phyloP scores from a whole-genome alignment of 2,113 vertebrate species.

The Myodes glareolus region DNA sequence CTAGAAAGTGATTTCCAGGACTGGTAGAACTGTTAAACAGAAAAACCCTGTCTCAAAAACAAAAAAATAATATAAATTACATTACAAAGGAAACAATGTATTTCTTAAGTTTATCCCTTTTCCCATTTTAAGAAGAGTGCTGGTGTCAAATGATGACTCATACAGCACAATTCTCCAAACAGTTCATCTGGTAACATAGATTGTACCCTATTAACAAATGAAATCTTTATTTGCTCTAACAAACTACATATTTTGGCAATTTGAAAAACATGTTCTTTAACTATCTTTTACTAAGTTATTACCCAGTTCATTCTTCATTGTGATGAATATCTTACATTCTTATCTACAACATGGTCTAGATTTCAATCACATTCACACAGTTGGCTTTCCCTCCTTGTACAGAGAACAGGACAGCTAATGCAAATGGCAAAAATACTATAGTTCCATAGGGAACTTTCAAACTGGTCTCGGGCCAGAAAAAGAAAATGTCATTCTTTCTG shows the following conservation, averaged over 20 bases:
- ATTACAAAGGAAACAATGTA: conserved; percentile 68
- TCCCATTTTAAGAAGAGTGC: conserved; percentile 42
- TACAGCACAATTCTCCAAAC: conserved; percentile 51
- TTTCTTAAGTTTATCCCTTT: conserved; percentile 63
- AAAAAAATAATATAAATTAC: conserved; percentile 49
- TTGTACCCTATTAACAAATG: conserved; percentile 20
- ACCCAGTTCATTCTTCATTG: background rate
- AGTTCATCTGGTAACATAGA: conserved; percentile 55
- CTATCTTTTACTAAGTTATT: conserved; percentile 48
- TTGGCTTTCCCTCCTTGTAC: background rate
- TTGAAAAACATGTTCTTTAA: conserved; percentile 40
- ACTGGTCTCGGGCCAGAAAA: background rate
- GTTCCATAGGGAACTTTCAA: background rate
- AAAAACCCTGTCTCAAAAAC: background rate
- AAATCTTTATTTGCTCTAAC: conserved; percentile 41
- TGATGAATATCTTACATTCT: background rate
- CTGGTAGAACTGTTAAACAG: background rate
- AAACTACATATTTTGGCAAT: conserved; percentile 29
- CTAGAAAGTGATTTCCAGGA: background rate
- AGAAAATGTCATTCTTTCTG: background rate
- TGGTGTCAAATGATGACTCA: conserved; percentile 67
- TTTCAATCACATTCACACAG: background rate
- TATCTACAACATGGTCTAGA: background rate
- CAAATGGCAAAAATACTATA: conserved; percentile 11
- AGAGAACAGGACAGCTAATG: background rate